phyloP scores from a whole-genome alignment of 1,140 invertebrate genomes.

The Bombus waltoni region DNA sequence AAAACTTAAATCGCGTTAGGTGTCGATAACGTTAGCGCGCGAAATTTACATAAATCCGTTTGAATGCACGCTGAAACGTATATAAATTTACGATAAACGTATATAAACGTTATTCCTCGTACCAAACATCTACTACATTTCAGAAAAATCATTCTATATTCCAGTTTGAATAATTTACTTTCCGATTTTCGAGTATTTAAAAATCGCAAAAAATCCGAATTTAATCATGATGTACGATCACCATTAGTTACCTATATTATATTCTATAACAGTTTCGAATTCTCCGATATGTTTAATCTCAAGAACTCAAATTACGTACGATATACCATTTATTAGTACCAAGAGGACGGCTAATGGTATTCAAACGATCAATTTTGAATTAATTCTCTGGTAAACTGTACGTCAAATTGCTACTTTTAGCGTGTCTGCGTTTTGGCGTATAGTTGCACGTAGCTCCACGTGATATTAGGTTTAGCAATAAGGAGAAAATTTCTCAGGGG shows the following conservation, averaged over 20 bases:
- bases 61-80: neutral
- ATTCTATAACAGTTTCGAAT: too few species aligned
- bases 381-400: neutral
- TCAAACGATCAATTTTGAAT: neutral
- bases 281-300: neutral
- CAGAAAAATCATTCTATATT: neutral
- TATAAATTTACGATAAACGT: neutral
- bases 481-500: slow-evolving; percentile 42
- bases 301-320: too few species aligned
- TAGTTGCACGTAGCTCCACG: neutral
- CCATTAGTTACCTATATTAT: too few species aligned
- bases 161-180: neutral
- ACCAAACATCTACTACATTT: neutral
- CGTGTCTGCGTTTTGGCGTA: neutral
- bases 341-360: neutral
- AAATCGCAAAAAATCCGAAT: neutral
- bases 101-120: neutral
- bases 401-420: too few species aligned
- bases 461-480: neutral
- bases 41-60: neutral
- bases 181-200: neutral
- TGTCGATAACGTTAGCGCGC: neutral
- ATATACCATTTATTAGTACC: neutral
- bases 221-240: too few species aligned
- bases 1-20: slow-evolving; percentile 3